Evolutionary conservation across 2,113 vertebrate genomes (phyloP).

Genomic region (Mesitornis unicolor): DNA sequence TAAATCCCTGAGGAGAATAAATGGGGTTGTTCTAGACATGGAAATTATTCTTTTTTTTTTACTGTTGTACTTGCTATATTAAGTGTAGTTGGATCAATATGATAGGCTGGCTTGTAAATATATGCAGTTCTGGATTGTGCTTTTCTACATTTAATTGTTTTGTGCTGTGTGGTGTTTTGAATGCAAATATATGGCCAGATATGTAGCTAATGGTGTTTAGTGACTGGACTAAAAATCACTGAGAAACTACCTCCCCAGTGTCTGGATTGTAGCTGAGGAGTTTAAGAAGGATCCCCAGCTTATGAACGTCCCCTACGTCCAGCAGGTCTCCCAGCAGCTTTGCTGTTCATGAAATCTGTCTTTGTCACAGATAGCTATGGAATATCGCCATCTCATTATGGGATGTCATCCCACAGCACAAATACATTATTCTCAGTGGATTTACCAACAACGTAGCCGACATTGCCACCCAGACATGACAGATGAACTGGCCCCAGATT

Average conservation of each 20-base stretch:
- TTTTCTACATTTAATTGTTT: neutral
- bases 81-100: neutral
- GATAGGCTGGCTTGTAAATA: neutral
- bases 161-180: neutral
- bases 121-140: neutral
- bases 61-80: neutral
- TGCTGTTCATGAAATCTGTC: constrained; percentile 51
- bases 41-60: neutral
- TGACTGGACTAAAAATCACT: neutral
- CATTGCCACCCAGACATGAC: constrained; percentile 10
- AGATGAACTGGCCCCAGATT: constrained; percentile 26
- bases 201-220: constrained; percentile 18
- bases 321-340: neutral
- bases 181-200: neutral
- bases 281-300: neutral
- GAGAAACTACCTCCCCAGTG: neutral
- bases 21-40: neutral
- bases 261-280: neutral
- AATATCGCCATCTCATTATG: constrained; percentile 68
- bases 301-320: neutral
- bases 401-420: constrained; percentile 58
- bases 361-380: constrained; percentile 61
- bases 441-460: constrained; percentile 18
- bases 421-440: constrained; percentile 65
- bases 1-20: neutral